Evolutionary conservation across 2,797 vertebrate species (phyloP), one percentile per base, ranked within the genome.

Genomic region (Amazona finschi): DNA sequence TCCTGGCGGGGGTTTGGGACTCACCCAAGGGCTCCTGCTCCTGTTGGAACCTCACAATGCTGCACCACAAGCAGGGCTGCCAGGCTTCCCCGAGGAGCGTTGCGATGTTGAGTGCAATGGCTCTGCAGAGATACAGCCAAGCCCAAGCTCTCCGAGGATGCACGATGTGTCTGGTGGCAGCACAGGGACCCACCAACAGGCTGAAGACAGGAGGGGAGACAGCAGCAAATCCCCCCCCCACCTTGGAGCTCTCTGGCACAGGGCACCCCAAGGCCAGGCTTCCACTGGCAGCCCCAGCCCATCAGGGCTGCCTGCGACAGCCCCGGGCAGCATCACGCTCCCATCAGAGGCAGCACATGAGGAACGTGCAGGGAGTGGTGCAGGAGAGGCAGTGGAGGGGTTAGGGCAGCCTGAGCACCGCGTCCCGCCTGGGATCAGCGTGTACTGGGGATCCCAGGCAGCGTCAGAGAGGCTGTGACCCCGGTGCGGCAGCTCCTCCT

Each of bases 41-140:
- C 22, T 2, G 25, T 49, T 36, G 12, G 16, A 53, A n/a, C 38
- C 27, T 8, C 62, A 5, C 0, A 0, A 6, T 4, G 20, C 75
- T 43, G 62, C 71, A 27, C 38, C 0, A 0, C 22, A 31, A 47
- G 19, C 39, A 33, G 24, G 16, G 53, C 5, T 44, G 58, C 27
- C 43, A 33, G 18, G 36, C 47, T 73, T 38, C 79, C 30, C 66
- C 9, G 16, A 82, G 20, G 28, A 3, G 1, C 0, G 0, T 12
- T 8, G 30, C 2, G 6, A 38, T 75, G 80, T 27, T 15, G 41
- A 36, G 22, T 20, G 10, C 57, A 28, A 46, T 2, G 11, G 25
- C 12, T 70, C 17, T n/a, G n/a, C 27, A 10, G 46, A 36, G 65
- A 16, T 72, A 30, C 85, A 69, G 61, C 1, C 5, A 0, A 41